Conservation (phyloP, 2,888 invertebrate genomes). For the Syrista parreyssii region DNA sequence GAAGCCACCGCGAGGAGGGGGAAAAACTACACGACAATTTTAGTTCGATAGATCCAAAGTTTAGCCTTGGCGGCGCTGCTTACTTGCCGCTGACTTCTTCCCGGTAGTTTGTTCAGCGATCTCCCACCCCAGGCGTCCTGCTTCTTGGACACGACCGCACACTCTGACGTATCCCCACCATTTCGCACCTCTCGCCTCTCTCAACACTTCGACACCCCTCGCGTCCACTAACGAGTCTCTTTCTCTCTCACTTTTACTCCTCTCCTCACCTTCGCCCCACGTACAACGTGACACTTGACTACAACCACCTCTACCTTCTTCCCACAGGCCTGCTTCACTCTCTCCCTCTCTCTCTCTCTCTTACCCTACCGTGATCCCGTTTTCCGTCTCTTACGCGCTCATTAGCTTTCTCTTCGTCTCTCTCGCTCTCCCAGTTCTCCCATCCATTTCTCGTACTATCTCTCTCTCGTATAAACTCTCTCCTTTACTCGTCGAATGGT, state of each 20-base stretch:
- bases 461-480: slow-evolving; percentile 22
- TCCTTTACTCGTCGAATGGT: slow-evolving; percentile 26
- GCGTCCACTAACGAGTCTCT: slow-evolving; percentile 50
- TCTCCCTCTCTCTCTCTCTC: slow-evolving; percentile 21
- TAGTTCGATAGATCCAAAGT: slow-evolving; percentile 65
- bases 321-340: slow-evolving; percentile 3
- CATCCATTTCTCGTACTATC: slow-evolving; percentile 40
- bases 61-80: slow-evolving; percentile 63
- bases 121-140: slow-evolving; percentile 62
- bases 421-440: neutral
- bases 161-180: slow-evolving; percentile 65
- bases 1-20: slow-evolving; percentile 32
- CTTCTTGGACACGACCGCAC: slow-evolving; percentile 62
- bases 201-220: slow-evolving; percentile 58
- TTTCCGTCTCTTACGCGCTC: slow-evolving; percentile 9
- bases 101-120: slow-evolving; percentile 62
- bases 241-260: slow-evolving; percentile 8
- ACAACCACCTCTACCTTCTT: slow-evolving; percentile 22
- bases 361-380: slow-evolving; percentile 9
- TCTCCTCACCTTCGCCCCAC: slow-evolving; percentile 23
- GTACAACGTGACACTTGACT: slow-evolving; percentile 51
- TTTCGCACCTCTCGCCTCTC: slow-evolving; percentile 57
- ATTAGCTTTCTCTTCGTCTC: slow-evolving; percentile 5
- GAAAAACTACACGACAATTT: slow-evolving; percentile 64
- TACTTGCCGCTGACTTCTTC: slow-evolving; percentile 63